Evolutionary conservation across 2,113 vertebrate species (phyloP).

Genomic region (Stegostoma tigrinum): DNA sequence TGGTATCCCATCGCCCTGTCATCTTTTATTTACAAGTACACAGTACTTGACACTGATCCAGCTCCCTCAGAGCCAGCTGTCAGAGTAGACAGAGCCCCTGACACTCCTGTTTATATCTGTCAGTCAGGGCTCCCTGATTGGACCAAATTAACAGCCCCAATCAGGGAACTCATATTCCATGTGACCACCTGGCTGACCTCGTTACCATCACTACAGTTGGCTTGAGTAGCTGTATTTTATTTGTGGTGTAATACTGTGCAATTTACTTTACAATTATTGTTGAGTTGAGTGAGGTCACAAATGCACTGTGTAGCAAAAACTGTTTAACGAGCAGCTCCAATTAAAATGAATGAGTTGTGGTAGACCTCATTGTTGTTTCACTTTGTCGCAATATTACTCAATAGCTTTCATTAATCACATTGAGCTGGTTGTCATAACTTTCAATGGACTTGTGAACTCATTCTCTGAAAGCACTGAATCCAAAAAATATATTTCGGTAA

Average conservation of each 20-base stretch:
- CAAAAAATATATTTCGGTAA: background rate
- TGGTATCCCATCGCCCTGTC: too few relatives aligned
- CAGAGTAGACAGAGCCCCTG: too few relatives aligned
- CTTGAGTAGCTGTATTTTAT: background rate
- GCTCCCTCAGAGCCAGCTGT: too few relatives aligned
- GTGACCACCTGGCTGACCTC: too few relatives aligned
- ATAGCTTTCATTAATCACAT: conserved; percentile 7
- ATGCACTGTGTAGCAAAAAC: background rate
- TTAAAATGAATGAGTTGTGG: background rate
- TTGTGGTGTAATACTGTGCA: background rate
- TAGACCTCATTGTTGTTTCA: background rate
- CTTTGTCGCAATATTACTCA: background rate
- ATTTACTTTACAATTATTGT: too few relatives aligned
- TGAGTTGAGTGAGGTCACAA: background rate
- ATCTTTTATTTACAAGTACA: too few relatives aligned
- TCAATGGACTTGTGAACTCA: background rate
- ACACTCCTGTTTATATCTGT: too few relatives aligned
- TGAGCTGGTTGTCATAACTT: background rate
- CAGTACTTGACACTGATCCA: too few relatives aligned
- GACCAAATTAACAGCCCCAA: too few relatives aligned
- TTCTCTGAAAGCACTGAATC: background rate
- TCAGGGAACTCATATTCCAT: too few relatives aligned
- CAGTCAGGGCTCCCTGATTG: too few relatives aligned
- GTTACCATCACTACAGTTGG: too few relatives aligned
- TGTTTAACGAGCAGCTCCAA: background rate